Evolutionary conservation across 1,140 invertebrate species (phyloP).

Genomic region (Theocolax elegans): DNA sequence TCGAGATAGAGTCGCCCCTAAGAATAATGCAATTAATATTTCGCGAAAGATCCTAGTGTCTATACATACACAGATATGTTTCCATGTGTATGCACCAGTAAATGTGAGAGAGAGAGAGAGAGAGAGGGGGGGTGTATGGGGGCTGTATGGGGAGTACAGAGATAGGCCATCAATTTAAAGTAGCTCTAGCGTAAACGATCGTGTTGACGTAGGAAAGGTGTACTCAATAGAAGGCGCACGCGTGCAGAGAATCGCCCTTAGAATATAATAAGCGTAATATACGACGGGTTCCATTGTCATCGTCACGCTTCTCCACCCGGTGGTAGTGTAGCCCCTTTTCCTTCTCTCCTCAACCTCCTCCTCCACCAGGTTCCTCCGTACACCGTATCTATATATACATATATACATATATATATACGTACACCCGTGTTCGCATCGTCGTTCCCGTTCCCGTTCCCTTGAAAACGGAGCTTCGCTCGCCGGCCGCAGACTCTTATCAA

Average conservation of each 20-base stretch:
- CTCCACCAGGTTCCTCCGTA: neutral
- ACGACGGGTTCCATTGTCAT: constrained; percentile 38
- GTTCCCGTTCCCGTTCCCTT: constrained; percentile 18
- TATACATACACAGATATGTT: too few relatives aligned
- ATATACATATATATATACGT: neutral
- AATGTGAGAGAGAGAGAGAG: too few relatives aligned
- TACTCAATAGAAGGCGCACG: neutral
- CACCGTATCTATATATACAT: neutral
- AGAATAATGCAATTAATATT: too few relatives aligned
- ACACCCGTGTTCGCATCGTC: constrained; percentile 1
- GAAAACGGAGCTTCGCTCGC: constrained; percentile 1
- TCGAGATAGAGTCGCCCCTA: too few relatives aligned
- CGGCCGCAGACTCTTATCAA: constrained; percentile 27
- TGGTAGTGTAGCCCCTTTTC: too few relatives aligned
- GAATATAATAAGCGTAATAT: constrained; percentile 43
- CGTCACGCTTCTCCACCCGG: constrained; percentile 34
- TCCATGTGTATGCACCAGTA: too few relatives aligned
- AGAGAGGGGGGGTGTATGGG: neutral
- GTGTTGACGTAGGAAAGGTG: constrained; percentile 31
- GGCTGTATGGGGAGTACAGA: too few relatives aligned
- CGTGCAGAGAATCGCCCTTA: constrained; percentile 14
- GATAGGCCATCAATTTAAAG: constrained; percentile 30
- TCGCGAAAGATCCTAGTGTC: too few relatives aligned
- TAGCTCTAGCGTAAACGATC: constrained; percentile 32
- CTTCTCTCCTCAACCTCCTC: neutral